Percentiles rank a stretch among this genome's conserved stretches.
Conservation (phyloP, 2,113 vertebrate genomes). For the Talpa occidentalis region DNA sequence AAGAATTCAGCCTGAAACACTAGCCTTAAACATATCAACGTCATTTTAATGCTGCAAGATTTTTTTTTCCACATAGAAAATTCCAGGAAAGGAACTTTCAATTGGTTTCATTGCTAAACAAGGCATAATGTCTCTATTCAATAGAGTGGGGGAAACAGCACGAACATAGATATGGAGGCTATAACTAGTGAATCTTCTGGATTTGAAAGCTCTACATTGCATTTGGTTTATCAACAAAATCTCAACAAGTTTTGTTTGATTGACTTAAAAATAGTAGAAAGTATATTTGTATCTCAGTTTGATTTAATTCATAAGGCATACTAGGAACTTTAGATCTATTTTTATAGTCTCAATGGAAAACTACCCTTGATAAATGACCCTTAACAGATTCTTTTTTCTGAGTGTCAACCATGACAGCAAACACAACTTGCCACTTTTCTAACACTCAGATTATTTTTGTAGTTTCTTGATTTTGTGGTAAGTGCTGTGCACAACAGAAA, state of each 20-base stretch:
- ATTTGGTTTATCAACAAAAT: conserved; percentile 16
- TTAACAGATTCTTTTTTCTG: neutral
- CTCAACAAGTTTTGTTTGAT: neutral
- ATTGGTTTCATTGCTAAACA: neutral
- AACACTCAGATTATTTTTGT: conserved; percentile 45
- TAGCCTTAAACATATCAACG: neutral
- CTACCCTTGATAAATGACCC: conserved; percentile 33
- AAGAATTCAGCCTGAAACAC: neutral
- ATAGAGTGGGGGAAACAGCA: neutral
- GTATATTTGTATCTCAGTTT: conserved; percentile 20
- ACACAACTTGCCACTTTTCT: conserved; percentile 45
- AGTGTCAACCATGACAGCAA: conserved; percentile 36
- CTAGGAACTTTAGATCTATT: neutral
- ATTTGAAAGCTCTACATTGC: neutral
- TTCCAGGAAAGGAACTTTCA: conserved; percentile 10
- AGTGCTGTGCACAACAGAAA: conserved; percentile 44
- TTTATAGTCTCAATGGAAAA: conserved; percentile 30
- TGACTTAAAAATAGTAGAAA: conserved; percentile 20
- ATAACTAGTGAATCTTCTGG: neutral
- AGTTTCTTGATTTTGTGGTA: conserved; percentile 61
- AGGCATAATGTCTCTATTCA: neutral
- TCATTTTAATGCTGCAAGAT: neutral
- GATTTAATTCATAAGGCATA: conserved; percentile 34
- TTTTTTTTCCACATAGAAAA: neutral
- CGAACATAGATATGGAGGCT: neutral